Evolutionary conservation across 2,888 invertebrate species (phyloP), one percentile per base, ranked within the genome.

Genomic region (Auanema freiburgensis): DNA sequence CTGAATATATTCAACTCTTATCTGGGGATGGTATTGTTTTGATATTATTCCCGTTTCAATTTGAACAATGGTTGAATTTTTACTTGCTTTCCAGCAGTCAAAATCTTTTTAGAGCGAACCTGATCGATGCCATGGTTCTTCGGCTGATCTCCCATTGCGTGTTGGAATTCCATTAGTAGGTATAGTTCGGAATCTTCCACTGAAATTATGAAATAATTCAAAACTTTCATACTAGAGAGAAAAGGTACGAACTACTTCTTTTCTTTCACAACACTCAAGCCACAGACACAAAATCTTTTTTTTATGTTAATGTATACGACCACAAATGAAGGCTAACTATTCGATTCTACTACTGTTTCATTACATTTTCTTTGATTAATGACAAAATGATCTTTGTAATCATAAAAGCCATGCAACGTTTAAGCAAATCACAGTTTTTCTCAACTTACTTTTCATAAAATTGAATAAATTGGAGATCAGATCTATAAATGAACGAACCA

Each of bases 361-460:
- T 8, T 33, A 33, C 3, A 8, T 5, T 33, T 33, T 33, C 33
- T 33, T 33, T 33, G 33, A 33, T 33, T 33, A 33, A 33, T 33
- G 4, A 33, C 33, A 33, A 33, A 5, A 3, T 33, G 8, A 3
- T 33, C 8, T 33, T 33, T 33, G 8, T 33, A 33, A 33, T 33
- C 33, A 5, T 33, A 33, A 33, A 5, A 33, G 33, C 33, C 33
- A 33, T 33, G 33, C 33, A 33, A 33, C 8, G 33, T 5, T 33
- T 3, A 33, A 33, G 33, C 33, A 33, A 33, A 33, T 33, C 56
- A 52, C 54, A 33, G 49, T 57, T 49, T 18, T 33, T 44, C 55
- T 43, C 53, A 55, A 73, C 73, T 73, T 60, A 73, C 71, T 71
- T 73, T 57, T 73, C 71, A 57, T 71, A 73, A 21, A 71, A 69